Conservation (phyloP, 2,113 vertebrate species). For the Steatornis caripensis region DNA sequence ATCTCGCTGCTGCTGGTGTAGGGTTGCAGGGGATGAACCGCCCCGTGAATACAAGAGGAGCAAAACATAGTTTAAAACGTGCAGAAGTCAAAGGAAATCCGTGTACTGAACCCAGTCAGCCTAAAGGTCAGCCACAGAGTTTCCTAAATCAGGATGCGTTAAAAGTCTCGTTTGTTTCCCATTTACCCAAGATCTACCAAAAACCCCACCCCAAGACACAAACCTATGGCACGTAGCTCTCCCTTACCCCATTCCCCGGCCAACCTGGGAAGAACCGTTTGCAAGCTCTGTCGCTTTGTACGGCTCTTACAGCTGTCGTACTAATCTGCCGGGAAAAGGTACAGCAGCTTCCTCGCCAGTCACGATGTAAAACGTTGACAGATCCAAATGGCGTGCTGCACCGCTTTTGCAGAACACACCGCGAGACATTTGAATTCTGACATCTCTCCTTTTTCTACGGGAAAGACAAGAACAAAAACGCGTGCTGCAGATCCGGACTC, state of each 20-base stretch:
- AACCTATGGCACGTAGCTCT: rapidly evolving
- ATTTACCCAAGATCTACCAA: neutral
- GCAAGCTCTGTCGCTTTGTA: rapidly evolving
- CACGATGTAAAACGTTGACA: neutral
- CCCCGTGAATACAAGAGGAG: neutral
- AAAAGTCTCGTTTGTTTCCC: neutral
- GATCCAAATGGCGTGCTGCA: neutral
- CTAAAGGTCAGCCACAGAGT: neutral
- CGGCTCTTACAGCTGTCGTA: neutral
- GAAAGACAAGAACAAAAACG: neutral
- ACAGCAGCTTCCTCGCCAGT: neutral
- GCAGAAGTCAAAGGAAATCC: neutral
- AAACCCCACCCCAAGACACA: neutral
- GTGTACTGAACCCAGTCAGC: rapidly evolving
- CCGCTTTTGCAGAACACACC: neutral
- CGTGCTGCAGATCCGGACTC: neutral
- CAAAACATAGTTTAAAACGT: neutral
- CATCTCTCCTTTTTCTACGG: neutral
- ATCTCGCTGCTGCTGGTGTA: neutral
- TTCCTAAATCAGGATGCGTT: neutral
- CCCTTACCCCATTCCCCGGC: neutral
- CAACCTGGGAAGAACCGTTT: neutral
- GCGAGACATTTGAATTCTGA: neutral
- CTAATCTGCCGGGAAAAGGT: neutral
- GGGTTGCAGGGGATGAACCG: neutral